phyloP scores from a whole-genome alignment of 2,113 vertebrate species.

The Dasyurus viverrinus region DNA sequence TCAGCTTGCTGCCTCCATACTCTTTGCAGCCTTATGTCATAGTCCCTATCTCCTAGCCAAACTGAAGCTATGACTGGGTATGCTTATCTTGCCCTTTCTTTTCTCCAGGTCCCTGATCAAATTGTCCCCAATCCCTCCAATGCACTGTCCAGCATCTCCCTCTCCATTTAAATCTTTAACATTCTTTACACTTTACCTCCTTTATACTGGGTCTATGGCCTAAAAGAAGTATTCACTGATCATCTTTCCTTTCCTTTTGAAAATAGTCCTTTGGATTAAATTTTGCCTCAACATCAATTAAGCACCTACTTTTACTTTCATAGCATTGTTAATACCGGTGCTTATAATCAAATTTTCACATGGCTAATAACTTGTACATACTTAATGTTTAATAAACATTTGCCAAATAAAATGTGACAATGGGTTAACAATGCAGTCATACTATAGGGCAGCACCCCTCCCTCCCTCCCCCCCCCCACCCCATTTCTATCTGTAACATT shows the following conservation, averaged over 20 bases:
- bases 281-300: background rate
- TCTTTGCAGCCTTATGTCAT: background rate
- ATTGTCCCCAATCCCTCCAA: background rate
- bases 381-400: background rate
- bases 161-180: background rate
- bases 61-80: background rate
- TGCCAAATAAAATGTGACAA: background rate
- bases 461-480: accelerated
- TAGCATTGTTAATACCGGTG: background rate
- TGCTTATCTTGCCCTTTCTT: background rate
- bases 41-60: background rate
- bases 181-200: background rate
- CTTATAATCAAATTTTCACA: background rate
- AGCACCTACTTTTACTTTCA: background rate
- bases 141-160: background rate
- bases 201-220: no score
- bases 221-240: background rate
- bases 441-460: background rate
- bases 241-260: background rate
- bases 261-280: background rate
- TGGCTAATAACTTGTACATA: background rate
- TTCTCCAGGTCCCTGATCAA: background rate
- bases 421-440: background rate
- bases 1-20: background rate
- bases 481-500: background rate